Evolutionary conservation across 2,113 vertebrate genomes (phyloP).

Genomic region (Lamprologus ornatipinnis): DNA sequence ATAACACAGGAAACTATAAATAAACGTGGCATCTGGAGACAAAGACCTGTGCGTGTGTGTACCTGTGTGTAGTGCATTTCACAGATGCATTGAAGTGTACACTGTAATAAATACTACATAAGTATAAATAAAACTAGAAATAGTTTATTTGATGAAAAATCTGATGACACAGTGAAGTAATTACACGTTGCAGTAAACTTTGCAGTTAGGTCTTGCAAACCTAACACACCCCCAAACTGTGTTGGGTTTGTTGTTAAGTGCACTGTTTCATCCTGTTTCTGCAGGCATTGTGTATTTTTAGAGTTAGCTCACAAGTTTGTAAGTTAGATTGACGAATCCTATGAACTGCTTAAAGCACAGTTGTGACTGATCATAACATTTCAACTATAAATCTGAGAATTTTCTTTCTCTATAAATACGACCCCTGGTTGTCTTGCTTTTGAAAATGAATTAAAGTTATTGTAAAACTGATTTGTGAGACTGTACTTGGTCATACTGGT

Average conservation of each 20-base stretch:
- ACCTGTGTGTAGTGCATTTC: no score
- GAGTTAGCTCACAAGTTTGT: background rate
- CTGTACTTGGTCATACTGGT: background rate
- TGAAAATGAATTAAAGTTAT: background rate
- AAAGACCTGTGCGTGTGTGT: no score
- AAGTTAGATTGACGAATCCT: background rate
- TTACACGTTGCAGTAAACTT: background rate
- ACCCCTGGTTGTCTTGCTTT: background rate
- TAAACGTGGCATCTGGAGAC: no score
- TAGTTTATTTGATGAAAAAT: background rate
- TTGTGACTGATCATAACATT: background rate
- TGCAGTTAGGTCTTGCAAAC: background rate
- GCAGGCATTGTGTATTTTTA: background rate
- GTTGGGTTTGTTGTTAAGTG: background rate
- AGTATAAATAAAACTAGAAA: background rate
- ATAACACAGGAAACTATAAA: no score
- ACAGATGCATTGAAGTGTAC: background rate
- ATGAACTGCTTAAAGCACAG: background rate
- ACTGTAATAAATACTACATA: background rate
- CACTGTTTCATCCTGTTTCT: background rate
- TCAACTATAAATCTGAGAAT: background rate
- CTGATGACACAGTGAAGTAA: background rate
- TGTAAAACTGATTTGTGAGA: background rate
- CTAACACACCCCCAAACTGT: background rate
- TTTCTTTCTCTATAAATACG: background rate